Evolutionary conservation across 2,888 invertebrate genomes (phyloP).

Genomic region (Heterodera filipjevi): DNA sequence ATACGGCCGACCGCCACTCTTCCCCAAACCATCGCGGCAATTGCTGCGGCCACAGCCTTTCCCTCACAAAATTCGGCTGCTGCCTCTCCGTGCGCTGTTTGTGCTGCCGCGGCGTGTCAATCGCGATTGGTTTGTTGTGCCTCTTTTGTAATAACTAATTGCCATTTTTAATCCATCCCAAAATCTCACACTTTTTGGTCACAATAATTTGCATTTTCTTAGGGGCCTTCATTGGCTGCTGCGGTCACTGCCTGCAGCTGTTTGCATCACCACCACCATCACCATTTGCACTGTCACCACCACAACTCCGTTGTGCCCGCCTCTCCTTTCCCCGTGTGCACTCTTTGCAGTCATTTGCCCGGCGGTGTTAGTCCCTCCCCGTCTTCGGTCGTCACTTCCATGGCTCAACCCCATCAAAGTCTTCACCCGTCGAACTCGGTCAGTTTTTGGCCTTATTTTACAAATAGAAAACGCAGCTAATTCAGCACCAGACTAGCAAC

Average conservation of each 20-base stretch:
- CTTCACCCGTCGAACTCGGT: background rate
- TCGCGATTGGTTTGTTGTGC: constrained; percentile 18
- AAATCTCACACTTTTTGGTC: background rate
- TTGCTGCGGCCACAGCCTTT: constrained; percentile 18
- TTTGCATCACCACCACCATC: constrained; percentile 34
- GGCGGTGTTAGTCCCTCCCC: constrained; percentile 10
- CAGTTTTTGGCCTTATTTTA: background rate
- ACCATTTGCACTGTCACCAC: constrained; percentile 30
- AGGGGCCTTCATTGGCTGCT: constrained; percentile 20
- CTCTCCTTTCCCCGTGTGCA: constrained; percentile 18
- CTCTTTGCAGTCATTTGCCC: constrained; percentile 11
- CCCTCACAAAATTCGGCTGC: constrained; percentile 19
- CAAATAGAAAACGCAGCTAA: background rate
- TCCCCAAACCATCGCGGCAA: constrained; percentile 19
- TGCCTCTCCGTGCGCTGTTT: constrained; percentile 19
- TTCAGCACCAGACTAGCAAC: background rate
- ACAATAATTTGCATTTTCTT: background rate
- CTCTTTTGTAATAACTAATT: too few species aligned
- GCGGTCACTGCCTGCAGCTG: constrained; percentile 33
- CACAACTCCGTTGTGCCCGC: constrained; percentile 15
- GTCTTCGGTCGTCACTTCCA: background rate
- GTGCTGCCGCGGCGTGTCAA: constrained; percentile 28
- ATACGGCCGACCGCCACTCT: constrained; percentile 18
- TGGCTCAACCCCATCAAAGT: background rate
- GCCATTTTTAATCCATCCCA: background rate